Evolutionary conservation across 2,888 invertebrate species (phyloP).

Genomic region (Pardosa pseudoannulata): DNA sequence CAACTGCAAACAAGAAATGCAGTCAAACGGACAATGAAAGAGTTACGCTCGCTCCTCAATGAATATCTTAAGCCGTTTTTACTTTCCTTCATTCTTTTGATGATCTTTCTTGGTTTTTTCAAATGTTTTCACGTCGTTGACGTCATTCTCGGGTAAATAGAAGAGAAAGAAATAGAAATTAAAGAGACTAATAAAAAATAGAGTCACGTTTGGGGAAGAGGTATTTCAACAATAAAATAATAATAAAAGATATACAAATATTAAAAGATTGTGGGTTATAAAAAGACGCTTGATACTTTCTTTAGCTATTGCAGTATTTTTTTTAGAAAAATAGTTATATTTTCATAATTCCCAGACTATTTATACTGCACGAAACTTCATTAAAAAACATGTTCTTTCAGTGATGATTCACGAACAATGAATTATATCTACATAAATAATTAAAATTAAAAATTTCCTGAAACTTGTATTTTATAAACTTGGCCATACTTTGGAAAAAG

Average conservation of each 20-base stretch:
- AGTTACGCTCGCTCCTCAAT: constrained; percentile 58
- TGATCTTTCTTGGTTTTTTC: constrained; percentile 27
- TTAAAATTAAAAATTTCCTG: too few species aligned
- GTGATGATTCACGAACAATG: too few species aligned
- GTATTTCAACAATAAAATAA: constrained; percentile 48
- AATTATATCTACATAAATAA: too few species aligned
- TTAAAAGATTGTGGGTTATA: too few species aligned
- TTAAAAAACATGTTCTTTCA: too few species aligned
- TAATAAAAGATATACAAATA: constrained; percentile 30
- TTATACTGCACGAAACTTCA: too few species aligned
- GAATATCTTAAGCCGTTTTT: constrained; percentile 56
- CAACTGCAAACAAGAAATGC: constrained; percentile 59
- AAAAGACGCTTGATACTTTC: too few species aligned
- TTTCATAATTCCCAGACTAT: too few species aligned
- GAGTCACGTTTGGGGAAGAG: constrained; percentile 46
- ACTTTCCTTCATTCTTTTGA: constrained; percentile 21
- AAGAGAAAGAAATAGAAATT: constrained; percentile 41
- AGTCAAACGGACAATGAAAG: constrained; percentile 65
- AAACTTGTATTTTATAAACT: too few species aligned
- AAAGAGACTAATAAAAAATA: constrained; percentile 30
- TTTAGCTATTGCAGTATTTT: too few species aligned
- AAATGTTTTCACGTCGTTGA: constrained; percentile 51
- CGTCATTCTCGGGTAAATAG: constrained; percentile 48
- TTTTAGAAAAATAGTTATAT: too few species aligned
- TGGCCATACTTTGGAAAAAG: too few species aligned